Evolutionary conservation across 2,888 invertebrate genomes (phyloP).

Genomic region (Mythimna impura): DNA sequence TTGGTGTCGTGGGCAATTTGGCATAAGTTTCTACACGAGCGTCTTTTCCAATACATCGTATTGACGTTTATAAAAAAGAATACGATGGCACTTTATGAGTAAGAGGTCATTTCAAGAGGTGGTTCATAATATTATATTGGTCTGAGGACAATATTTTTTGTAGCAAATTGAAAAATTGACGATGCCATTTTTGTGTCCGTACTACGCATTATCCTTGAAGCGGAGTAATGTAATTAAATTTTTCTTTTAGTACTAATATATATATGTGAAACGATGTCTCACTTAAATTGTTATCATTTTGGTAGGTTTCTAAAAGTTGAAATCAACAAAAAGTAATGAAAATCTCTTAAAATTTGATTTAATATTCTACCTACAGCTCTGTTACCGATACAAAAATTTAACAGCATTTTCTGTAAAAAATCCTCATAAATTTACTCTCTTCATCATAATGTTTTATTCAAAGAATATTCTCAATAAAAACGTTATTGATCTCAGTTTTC

Average conservation of each 20-base stretch:
- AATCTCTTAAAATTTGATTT: background rate
- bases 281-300: background rate
- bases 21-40: too few relatives aligned
- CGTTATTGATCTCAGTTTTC: slow-evolving; percentile 35
- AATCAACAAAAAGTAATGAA: background rate
- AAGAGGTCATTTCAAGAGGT: background rate
- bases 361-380: background rate
- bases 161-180: background rate
- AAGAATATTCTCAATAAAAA: slow-evolving; percentile 32
- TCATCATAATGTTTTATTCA: slow-evolving; percentile 40
- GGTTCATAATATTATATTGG: background rate
- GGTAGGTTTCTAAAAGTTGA: background rate
- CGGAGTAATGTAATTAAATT: background rate
- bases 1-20: too few relatives aligned
- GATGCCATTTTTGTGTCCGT: background rate
- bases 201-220: background rate
- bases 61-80: too few relatives aligned
- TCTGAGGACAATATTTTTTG: background rate
- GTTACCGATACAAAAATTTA: background rate
- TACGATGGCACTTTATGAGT: too few relatives aligned
- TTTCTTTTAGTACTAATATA: background rate
- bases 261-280: background rate
- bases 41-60: too few relatives aligned
- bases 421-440: background rate
- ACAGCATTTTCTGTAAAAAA: slow-evolving; percentile 5